Evolutionary conservation across 2,888 invertebrate genomes (phyloP), one percentile per base, ranked within the genome.

Genomic region (Tridacna gigas): DNA sequence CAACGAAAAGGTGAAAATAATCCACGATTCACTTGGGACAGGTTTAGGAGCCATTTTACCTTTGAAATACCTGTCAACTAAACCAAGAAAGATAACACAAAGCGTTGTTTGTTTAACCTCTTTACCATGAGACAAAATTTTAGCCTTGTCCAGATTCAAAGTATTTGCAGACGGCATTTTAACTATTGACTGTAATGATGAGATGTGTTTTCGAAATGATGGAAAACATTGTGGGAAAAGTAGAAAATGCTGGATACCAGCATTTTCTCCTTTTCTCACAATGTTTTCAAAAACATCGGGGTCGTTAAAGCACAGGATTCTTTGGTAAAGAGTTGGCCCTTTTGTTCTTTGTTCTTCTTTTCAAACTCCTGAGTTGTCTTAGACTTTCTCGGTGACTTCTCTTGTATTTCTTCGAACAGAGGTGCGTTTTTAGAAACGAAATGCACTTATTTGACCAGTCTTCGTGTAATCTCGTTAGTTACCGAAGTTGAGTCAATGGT

Each of bases 21-120:
- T 71, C 71, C 71, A 71, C 13, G 71, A 22, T 71, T 13, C n/a
- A 71, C 5, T n/a, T 12, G 18, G 15, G n/a, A 45, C n/a, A 71
- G 25, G n/a, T 22, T 71, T 71, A 61, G 73, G 63, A 78, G 86
- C 83, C 86, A 86, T 86, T 86, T 86, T 86, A 81, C 79, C 83
- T 86, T 83, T 79, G 79, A 83, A 86, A 83, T 76, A 73, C 79
- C 76, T 81, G 80, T 77, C 76, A 66, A 65, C 73, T 77, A 61
- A 63, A 47, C 56, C 37, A 71, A 69, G 80, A 81, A 75, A 81
- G 78, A 73, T 77, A 78, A 78, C 78, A 74, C 13, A 48, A 61
- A 51, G 77, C 69, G 78, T 78, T 67, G 65, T 82, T 82, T 82
- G 75, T 63, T 82, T 78, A 82, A 74, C 77, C 82, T 56, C 71